phyloP scores from a whole-genome alignment of 2,888 invertebrate genomes.

The Ectobius pallidus region DNA sequence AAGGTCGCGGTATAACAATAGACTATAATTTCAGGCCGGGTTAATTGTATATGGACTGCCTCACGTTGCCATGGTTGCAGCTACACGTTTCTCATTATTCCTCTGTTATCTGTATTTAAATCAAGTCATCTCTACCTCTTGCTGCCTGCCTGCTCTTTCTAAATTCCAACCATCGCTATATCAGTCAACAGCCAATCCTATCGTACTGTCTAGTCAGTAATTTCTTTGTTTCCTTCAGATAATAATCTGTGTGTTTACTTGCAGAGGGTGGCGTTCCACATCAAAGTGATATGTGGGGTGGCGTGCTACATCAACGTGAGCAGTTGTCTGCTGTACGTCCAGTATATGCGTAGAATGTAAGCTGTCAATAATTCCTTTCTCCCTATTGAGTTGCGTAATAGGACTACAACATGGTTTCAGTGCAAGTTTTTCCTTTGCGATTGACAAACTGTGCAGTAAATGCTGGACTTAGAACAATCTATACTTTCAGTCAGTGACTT shows the following conservation, averaged over 20 bases:
- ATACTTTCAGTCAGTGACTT: too few relatives aligned
- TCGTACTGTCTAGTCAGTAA: constrained; percentile 4
- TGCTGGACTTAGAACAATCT: too few relatives aligned
- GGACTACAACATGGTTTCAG: too few relatives aligned
- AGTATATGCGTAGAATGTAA: too few relatives aligned
- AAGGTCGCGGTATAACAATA: not conserved
- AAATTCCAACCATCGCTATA: constrained; percentile 13
- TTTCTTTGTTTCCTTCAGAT: constrained; percentile 20
- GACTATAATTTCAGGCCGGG: not conserved
- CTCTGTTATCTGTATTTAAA: constrained; percentile 12
- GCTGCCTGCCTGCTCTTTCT: not conserved
- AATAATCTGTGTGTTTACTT: not conserved
- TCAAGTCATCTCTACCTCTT: constrained; percentile 11
- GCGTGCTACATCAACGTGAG: constrained; percentile 8
- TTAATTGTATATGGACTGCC: not conserved
- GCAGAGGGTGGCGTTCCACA: constrained; percentile 16
- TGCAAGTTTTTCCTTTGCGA: too few relatives aligned
- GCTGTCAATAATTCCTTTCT: too few relatives aligned
- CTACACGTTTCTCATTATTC: constrained; percentile 19
- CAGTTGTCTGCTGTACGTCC: not conserved
- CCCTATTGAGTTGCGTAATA: too few relatives aligned
- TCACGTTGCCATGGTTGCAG: not conserved
- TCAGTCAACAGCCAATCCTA: constrained; percentile 15
- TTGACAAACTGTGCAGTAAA: too few relatives aligned
- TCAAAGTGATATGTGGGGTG: not conserved